Evolutionary conservation across 2,113 vertebrate species (phyloP).

Genomic region (Tachycineta bicolor): DNA sequence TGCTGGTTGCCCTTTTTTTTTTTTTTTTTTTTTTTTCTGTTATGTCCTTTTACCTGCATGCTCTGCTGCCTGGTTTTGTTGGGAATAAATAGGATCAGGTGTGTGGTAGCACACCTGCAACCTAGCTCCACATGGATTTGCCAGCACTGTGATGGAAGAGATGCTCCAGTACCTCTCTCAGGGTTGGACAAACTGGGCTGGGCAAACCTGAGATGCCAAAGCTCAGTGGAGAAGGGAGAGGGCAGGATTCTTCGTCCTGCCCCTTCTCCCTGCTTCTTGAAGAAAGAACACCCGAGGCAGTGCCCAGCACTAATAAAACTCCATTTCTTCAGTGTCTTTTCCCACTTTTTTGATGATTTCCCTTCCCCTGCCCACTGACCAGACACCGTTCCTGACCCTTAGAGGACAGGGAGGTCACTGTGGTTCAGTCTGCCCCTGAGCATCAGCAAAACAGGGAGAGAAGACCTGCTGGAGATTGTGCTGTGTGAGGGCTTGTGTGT

Average conservation of each 20-base stretch:
- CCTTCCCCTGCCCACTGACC: background rate
- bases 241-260: background rate
- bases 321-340: background rate
- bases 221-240: background rate
- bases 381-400: background rate
- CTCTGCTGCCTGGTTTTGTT: background rate
- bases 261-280: background rate
- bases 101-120: accelerated
- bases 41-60: background rate
- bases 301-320: background rate
- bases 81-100: background rate
- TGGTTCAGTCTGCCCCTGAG: background rate
- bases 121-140: accelerated
- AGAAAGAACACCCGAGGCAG: background rate
- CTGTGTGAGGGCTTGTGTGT: background rate
- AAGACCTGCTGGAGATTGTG: background rate
- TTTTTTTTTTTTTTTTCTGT: accelerated
- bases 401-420: background rate
- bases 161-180: background rate
- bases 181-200: background rate
- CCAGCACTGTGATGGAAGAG: background rate
- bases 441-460: background rate
- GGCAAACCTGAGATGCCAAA: background rate
- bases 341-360: background rate
- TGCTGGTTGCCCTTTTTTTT: background rate